Evolutionary conservation across 2,113 vertebrate genomes (phyloP), one percentile per base, ranked within the genome.

Genomic region (Poeciliopsis prolifica): DNA sequence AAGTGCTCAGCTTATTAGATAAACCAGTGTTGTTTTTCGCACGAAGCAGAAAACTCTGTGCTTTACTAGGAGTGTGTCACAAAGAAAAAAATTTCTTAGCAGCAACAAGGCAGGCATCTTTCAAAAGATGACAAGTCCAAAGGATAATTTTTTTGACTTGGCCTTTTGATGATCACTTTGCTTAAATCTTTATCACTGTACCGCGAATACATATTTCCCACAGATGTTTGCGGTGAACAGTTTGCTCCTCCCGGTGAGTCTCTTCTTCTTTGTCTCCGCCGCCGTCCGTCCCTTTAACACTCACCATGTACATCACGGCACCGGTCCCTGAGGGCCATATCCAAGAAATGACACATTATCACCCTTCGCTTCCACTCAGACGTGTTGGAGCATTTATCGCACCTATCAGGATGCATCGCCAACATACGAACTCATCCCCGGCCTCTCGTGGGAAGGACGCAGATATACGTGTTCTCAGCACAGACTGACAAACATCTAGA

Each of bases 321-420:
- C 79, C 75, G 12, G 10, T 79, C 83, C 88, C 86, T 11, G 30
- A 76, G 89, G 90, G 80, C 65, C 79, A 67, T 81, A 87, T 84
- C 71, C 68, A 72, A 82, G 75, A 89, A 86, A 92, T 92, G 87
- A 89, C 88, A 89, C 83, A 90, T 91, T 86, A 91, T 80, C 90
- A 91, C 86, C 89, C 79, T 82, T 85, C 44, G 51, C 75, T 82
- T 84, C 89, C 88, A 88, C 85, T 81, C 78, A 77, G 83, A 82
- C 75, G 86, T 92, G 91, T 88, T 22, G 82, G 61, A 83, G 90
- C 88, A 92, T 92, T 91, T 90, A 90, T 92, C 87, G 78, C 88
- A 91, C 88, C 87, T 90, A 91, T 92, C 91, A 93, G 72, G 77
- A 81, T 37, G 77, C 68, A 60, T 86, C 74, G 48, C 81, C 83